phyloP scores from a whole-genome alignment of 2,797 vertebrate species.

The Myoxocephalus aenaeus region DNA sequence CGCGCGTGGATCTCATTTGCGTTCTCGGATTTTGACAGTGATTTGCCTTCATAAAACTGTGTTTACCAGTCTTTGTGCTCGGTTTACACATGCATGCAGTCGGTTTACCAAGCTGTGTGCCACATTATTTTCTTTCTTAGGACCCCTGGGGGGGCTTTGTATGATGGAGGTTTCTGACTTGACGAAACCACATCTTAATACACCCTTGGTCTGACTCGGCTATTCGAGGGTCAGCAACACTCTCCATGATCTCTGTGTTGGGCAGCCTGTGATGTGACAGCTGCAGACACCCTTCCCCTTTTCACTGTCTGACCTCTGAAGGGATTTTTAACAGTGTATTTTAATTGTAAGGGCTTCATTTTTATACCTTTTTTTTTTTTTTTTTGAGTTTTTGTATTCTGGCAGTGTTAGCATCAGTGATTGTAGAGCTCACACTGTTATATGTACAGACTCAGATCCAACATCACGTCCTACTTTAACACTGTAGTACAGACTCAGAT shows the following conservation, averaged over 20 bases:
- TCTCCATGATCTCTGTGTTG: neutral
- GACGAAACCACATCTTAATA: neutral
- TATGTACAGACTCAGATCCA: neutral
- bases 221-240: neutral
- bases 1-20: too few relatives aligned
- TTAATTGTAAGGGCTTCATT: slow-evolving; percentile 40
- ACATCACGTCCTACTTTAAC: too few relatives aligned
- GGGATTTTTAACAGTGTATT: slow-evolving; percentile 34
- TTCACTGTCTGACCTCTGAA: slow-evolving; percentile 1
- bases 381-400: slow-evolving; percentile 67
- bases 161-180: neutral
- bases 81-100: neutral
- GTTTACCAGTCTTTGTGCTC: neutral
- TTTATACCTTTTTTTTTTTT: slow-evolving; percentile 69
- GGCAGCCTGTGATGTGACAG: neutral
- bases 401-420: slow-evolving; percentile 30
- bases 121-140: neutral
- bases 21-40: too few relatives aligned
- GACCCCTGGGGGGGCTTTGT: neutral
- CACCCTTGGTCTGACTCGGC: neutral
- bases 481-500: neutral
- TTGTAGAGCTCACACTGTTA: neutral
- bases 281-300: neutral
- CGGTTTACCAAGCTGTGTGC: neutral
- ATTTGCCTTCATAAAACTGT: too few relatives aligned